Base-by-base conservation (phyloP, 2,888 invertebrate species). In the Lamproptera curius region DNA sequence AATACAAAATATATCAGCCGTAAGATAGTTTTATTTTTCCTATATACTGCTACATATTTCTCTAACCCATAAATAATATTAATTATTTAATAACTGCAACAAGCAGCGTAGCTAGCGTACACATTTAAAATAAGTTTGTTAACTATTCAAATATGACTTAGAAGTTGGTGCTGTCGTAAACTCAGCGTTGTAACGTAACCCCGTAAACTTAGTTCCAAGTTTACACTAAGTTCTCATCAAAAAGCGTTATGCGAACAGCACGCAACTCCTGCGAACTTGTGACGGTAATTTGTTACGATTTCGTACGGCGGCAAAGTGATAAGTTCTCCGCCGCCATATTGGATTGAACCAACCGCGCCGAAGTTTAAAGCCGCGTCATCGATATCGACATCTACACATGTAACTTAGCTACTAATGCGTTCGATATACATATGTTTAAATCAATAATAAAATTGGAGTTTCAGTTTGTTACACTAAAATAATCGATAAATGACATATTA, bases 271-370 rank as follows among this genome's bases (percentile, higher is more conserved):
- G 14, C 36, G 15, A 34, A 42, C 38, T 52, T 53, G 51, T 39
- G 38, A 47, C 39, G 49, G 52, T 50, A 55, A 55, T 53, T 53
- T 58, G 51, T 58, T 52, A 53, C 42, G 48, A 53, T 51, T 54
- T 46, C 43, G 41, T 34, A 49, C 47, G 34, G 50, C 31, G 42
- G 44, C 42, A 26, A 16, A 28, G 34, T 39, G 20, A 45, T 45
- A 37, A 45, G 23, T 39, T 11, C 1, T 2, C 23, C 2, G 23
- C 8, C 13, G 23, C 13, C 39, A 26, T 39, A 23, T 26, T 23
- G 26, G 17, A 2, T 2, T 10, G 28, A 10, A 20, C 28, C 9
- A 28, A 8, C n/a, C 2, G 9, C 2, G 28, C 10, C 4, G 28
- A 28, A n/a, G 6, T 28, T 28, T 10, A 28, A 28, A 28, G 6